These are phyloP conservation scores for Solen grandis DNA, from an alignment of 1,140 invertebrate species.

Conservation along the genomic window DNA sequence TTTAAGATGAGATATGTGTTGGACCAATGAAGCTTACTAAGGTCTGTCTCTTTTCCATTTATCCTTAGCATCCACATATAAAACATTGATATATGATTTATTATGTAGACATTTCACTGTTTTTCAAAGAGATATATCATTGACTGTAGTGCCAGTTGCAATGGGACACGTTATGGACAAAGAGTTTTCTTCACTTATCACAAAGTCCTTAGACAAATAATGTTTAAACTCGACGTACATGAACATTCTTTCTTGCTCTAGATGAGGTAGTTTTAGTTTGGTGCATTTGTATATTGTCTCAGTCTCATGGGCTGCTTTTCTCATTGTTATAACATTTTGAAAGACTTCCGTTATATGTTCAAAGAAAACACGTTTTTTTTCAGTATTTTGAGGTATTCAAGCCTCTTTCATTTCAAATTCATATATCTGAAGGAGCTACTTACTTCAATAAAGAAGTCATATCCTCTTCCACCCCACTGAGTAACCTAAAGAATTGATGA, in stretches of 20 bases:
- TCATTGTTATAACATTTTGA: not conserved
- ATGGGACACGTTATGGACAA: not conserved
- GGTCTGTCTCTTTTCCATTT: not conserved
- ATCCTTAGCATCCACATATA: not conserved
- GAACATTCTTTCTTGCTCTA: not conserved
- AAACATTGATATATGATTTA: too few relatives aligned
- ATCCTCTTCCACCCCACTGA: too few relatives aligned
- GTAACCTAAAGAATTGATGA: too few relatives aligned
- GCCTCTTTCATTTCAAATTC: too few relatives aligned
- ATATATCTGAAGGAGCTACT: too few relatives aligned
- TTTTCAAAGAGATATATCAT: not conserved
- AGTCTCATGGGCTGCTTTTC: slow-evolving; percentile 1
- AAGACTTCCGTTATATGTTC: not conserved
- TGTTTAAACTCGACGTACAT: not conserved
- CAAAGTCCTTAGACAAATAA: not conserved
- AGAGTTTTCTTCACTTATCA: not conserved
- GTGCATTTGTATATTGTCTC: slow-evolving; percentile 1
- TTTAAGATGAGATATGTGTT: not conserved
- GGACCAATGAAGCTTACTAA: not conserved
- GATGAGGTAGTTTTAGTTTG: not conserved
- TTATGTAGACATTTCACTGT: not conserved
- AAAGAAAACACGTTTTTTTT: not conserved
- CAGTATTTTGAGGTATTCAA: too few relatives aligned
- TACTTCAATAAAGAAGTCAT: too few relatives aligned
- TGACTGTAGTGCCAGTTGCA: not conserved